These are phyloP conservation scores for Thalassophryne amazonica DNA, from an alignment of 2,797 vertebrate genomes.

Conservation along the genomic window DNA sequence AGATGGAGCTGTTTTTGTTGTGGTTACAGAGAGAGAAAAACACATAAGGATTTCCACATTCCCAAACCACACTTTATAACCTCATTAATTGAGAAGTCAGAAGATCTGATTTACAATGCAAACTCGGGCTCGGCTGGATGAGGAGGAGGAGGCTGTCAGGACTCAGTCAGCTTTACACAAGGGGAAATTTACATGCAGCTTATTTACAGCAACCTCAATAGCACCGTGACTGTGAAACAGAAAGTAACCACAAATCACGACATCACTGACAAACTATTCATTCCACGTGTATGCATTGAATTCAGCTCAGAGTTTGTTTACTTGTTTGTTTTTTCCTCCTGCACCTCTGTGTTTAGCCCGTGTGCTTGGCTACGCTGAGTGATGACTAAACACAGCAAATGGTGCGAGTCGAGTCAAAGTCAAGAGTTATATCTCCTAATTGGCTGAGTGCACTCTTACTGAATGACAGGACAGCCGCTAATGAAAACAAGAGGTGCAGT, in stretches of 20 bases:
- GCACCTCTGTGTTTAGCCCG: neutral
- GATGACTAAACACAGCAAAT: constrained; percentile 30
- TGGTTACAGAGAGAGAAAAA: neutral
- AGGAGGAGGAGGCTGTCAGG: constrained; percentile 18
- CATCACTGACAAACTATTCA: too few relatives aligned
- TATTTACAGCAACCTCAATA: constrained; percentile 16
- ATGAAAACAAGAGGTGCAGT: constrained; percentile 42
- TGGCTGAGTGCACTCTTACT: constrained; percentile 17
- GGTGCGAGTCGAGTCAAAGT: constrained; percentile 8
- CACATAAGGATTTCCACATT: neutral
- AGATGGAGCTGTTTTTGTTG: neutral
- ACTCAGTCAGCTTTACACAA: constrained; percentile 28
- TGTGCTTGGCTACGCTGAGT: neutral
- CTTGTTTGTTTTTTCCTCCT: too few relatives aligned
- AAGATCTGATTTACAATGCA: constrained; percentile 19
- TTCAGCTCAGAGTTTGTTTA: too few relatives aligned
- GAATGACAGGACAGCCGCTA: constrained; percentile 26
- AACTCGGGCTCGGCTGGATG: neutral
- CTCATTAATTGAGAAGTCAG: constrained; percentile 40
- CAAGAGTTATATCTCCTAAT: constrained; percentile 16
- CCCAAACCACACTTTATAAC: neutral
- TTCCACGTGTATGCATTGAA: too few relatives aligned
- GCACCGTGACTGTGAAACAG: neutral
- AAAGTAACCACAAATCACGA: constrained; percentile 1
- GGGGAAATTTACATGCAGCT: constrained; percentile 7